These are phyloP conservation scores for Platichthys flesus DNA, from an alignment of 2,113 vertebrate genomes.

Conservation along the genomic window DNA sequence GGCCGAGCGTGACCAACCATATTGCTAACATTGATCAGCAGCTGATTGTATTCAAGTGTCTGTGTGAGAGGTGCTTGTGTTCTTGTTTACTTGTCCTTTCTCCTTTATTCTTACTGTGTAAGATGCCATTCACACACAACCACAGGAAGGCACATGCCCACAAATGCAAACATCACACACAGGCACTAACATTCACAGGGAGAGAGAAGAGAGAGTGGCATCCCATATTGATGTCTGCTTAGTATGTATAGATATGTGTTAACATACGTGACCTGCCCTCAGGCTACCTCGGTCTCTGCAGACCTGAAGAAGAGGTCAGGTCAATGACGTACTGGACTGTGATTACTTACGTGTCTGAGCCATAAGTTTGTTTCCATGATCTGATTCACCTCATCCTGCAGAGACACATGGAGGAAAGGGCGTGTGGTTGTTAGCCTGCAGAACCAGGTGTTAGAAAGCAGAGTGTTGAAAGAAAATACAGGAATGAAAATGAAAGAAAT, in stretches of 20 bases:
- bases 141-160: background rate
- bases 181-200: background rate
- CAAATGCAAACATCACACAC: no score
- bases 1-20: conserved; percentile 28
- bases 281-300: background rate
- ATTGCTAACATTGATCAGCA: conserved; percentile 15
- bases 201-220: background rate
- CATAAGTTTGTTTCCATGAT: conserved; percentile 81
- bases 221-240: conserved; percentile 30
- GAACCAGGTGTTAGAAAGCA: background rate
- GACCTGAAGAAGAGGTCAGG: background rate
- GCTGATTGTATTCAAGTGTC: conserved; percentile 5
- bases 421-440: background rate
- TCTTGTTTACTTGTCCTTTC: background rate
- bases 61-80: background rate
- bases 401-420: conserved; percentile 26
- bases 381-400: conserved; percentile 78
- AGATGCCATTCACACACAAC: background rate
- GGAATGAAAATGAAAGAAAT: background rate
- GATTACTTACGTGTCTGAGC: conserved; percentile 75
- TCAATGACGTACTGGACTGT: conserved; percentile 1
- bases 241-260: conserved; percentile 10
- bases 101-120: background rate
- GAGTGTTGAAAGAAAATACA: background rate
- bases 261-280: background rate